Base-by-base conservation (phyloP, 2,113 vertebrate genomes). In the Mugil cephalus region DNA sequence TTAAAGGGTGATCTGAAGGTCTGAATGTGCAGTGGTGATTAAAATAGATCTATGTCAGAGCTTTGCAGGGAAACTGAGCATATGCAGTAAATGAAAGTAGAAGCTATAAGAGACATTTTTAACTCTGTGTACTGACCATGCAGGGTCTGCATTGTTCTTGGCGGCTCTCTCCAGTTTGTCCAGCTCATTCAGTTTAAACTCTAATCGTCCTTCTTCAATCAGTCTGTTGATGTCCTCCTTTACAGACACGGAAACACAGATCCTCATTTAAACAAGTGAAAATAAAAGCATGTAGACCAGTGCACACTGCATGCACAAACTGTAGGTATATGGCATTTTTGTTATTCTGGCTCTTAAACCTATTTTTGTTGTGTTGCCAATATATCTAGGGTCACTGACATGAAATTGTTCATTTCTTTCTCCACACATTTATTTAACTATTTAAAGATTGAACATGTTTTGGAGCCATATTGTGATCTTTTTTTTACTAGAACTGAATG, bases 141-240 rank as follows among this genome's bases (percentile, higher is more conserved):
- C 91, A 64, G 90, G 70, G 2, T 86, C 83, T 59, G 74, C 47
- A 8, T 54, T 87, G 24, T 83, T 84, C 68, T 88, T 92, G 10
- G 86, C 88, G 43, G 72, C 72, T 14, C 38, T 71, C 77, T 93
- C 92, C 65, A 95, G 85, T 69, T 87, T 86, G 63, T 95, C 94
- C 79, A 95, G 70, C 67, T 93, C 91, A 65, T 92, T 86, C 46
- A 95, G 59, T 85, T 93, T 94, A 39, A 59, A 19, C 50, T 94
- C 84, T 13, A 95, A 82, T 19, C 63, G 66, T 0, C 93, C 93
- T 80, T 95, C 94, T 68, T 94, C 90, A 42, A 92, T 88, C 68
- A 95, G 58, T 60, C 53, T 83, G 50, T 34, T 74, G 67, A 94
- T 93, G 80, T 94, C 94, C 7, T 92, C 92, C 94, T 95, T 70